Base-by-base conservation (phyloP, 2,113 vertebrate species). In the Sinocyclocheilus rhinocerous region DNA sequence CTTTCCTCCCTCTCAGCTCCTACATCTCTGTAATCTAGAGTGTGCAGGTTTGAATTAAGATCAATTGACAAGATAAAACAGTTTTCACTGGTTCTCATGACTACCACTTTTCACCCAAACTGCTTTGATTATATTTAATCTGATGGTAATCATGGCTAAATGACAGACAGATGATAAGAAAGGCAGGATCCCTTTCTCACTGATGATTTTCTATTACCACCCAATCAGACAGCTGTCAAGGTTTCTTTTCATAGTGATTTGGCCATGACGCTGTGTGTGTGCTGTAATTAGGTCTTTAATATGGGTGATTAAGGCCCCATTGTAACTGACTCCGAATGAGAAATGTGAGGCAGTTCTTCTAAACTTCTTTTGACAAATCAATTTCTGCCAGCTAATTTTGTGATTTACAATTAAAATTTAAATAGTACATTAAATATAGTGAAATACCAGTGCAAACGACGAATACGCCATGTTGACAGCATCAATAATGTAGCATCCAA, bases 131-230 rank as follows among this genome's bases (percentile, higher is more conserved):
- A 39, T 26, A 67, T 81, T 36, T 83, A 72, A 83, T 83, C 81
- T 55, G 81, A 55, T 70, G 45, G 81, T 83, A 83, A 83, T 70
- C 63, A 36, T 33, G 48, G 45, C 18, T 36, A 83, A 72, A 70
- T 70, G 81, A 72, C 81, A 83, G 81, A 70, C 81, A 50, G 65
- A 83, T 83, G 81, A 83, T 83, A 70, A 83, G 65, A 72, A 33
- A 69, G 26, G 4, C 63, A 36, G 45, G 81, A 36, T 33, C 65
- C 42, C 69, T 83, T 83, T 70, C 81, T 83, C 65, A n/a, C 11
- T 12, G 65, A 52, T 83, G 81, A 70, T 72, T 83, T 83, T 70
- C 81, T 70, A 83, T 83, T 55, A 36, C 29, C 63, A 24, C 48
- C 65, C 65, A 72, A 55, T 83, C 65, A 83, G 65, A 83, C 81